phyloP scores from a whole-genome alignment of 2,797 vertebrate species.

The Gobio occitaniae region DNA sequence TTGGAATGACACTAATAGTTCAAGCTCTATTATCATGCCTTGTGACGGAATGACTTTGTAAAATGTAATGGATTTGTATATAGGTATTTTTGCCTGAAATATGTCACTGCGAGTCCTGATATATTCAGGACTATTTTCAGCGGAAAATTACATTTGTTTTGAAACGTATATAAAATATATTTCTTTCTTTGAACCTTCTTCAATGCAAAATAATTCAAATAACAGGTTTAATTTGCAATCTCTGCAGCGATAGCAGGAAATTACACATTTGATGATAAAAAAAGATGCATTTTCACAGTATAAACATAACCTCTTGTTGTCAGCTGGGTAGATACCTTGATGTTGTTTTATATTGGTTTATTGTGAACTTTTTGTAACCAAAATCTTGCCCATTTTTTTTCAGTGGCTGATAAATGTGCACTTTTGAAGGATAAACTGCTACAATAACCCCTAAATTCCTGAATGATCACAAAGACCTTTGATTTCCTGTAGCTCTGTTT shows the following conservation, averaged over 20 bases:
- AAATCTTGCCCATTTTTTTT: background rate
- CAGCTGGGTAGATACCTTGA: background rate
- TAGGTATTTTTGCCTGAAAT: background rate
- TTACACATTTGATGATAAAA: background rate
- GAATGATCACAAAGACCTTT: background rate
- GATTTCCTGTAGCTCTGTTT: constrained; percentile 35
- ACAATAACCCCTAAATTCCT: background rate
- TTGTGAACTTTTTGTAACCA: background rate
- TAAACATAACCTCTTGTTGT: background rate
- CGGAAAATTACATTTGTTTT: background rate
- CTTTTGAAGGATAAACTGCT: too few relatives aligned
- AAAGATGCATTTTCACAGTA: background rate
- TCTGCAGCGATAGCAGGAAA: background rate
- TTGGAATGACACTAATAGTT: background rate
- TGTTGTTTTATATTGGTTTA: background rate
- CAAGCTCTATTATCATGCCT: background rate
- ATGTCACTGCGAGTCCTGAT: background rate
- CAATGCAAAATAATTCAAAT: background rate
- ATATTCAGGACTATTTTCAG: background rate
- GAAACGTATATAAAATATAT: background rate
- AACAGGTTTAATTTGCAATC: too few relatives aligned
- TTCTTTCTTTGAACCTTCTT: background rate
- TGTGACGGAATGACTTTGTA: background rate
- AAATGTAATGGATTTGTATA: background rate
- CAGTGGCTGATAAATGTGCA: background rate